These are phyloP conservation scores for Rhadina sibilatrix DNA, from an alignment of 2,113 vertebrate species.

Conservation along the genomic window DNA sequence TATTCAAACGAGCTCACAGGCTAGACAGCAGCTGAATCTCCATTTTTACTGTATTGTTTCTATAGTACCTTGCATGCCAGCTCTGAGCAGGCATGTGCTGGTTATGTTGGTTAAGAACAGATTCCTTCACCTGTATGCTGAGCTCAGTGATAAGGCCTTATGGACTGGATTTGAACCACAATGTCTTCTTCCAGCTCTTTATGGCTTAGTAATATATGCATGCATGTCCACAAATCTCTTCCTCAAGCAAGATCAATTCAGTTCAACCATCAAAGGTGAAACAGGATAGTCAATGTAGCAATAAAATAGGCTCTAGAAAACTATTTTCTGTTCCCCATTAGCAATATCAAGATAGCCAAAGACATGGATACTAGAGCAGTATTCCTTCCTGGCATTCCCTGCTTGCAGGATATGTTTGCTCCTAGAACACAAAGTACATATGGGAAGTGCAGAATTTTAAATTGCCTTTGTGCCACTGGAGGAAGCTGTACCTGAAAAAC, in stretches of 20 bases:
- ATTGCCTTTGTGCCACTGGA: not conserved
- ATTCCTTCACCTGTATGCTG: not conserved
- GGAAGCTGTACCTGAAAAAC: not conserved
- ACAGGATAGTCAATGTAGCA: not conserved
- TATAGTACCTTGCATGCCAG: not conserved
- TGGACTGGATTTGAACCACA: not conserved
- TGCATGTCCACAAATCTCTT: not conserved
- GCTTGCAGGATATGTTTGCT: not conserved
- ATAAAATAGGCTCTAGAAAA: not conserved
- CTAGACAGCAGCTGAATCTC: slow-evolving; percentile 13
- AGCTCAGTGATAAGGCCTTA: not conserved
- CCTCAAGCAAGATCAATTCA: not conserved
- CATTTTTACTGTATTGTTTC: not conserved
- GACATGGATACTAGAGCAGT: not conserved
- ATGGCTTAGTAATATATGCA: not conserved
- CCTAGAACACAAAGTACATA: not conserved
- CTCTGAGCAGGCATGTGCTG: not conserved
- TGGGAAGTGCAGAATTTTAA: not conserved
- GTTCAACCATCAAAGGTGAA: not conserved
- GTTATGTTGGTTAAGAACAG: not conserved
- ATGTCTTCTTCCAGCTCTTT: not conserved
- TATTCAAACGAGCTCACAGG: slow-evolving; percentile 15
- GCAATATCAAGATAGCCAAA: not conserved
- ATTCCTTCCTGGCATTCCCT: not conserved
- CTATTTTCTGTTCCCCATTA: not conserved